Percentiles rank a stretch among this genome's conserved stretches.
Conservation (phyloP, 2,113 vertebrate species). For the Micromys minutus region DNA sequence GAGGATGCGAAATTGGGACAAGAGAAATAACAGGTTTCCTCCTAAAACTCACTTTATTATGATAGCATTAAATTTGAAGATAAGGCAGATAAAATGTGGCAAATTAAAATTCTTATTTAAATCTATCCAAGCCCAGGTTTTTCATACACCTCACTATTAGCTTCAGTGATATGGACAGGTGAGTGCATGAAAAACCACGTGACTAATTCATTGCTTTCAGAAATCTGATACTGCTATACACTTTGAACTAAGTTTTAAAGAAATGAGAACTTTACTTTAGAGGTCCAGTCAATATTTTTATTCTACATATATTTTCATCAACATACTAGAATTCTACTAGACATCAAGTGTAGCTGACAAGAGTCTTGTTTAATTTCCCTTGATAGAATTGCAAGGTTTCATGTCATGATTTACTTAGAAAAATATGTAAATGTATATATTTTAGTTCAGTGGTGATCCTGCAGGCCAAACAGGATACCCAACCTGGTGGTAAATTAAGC, state of each 20-base stretch:
- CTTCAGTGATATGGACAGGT: background rate
- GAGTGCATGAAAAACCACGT: slow-evolving; percentile 9
- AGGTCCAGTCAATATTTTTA: background rate
- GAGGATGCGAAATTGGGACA: background rate
- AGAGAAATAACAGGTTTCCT: background rate
- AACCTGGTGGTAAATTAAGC: background rate
- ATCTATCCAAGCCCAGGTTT: background rate
- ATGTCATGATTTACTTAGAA: background rate
- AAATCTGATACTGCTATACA: background rate
- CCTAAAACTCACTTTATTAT: slow-evolving; percentile 21
- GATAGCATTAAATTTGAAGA: background rate
- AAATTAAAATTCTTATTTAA: slow-evolving; percentile 32
- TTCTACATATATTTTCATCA: background rate
- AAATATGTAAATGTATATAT: background rate
- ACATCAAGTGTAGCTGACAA: background rate
- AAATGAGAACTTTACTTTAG: background rate
- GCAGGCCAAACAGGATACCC: background rate
- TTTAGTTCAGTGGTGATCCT: background rate
- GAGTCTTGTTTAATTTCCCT: background rate
- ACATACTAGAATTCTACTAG: background rate
- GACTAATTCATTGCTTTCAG: background rate
- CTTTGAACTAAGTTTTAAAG: slow-evolving; percentile 12
- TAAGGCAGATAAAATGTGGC: background rate
- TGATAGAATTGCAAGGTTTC: background rate
- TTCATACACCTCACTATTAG: background rate